A percentile compares a stretch with the other conserved stretches of the same genome.
phyloP scores from a whole-genome alignment of 2,113 vertebrate genomes.

The Phainopepla nitens region DNA sequence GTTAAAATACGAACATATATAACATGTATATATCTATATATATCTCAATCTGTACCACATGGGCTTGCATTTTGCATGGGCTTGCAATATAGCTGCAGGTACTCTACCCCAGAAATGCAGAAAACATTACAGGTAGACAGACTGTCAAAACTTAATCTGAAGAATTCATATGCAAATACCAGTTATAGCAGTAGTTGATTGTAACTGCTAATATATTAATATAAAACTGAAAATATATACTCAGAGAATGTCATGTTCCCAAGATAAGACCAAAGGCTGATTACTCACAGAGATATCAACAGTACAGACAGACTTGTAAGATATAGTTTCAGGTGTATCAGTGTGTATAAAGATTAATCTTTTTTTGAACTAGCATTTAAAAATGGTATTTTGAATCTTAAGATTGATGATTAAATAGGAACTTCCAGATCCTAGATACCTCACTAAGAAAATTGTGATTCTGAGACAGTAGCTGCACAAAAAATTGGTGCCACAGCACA shows the following conservation, averaged over 20 bases:
- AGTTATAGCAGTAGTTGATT: background rate
- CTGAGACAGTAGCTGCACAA: background rate
- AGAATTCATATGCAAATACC: background rate
- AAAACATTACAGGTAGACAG: background rate
- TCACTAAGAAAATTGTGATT: background rate
- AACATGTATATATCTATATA: background rate
- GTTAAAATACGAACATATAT: background rate
- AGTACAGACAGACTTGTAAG: background rate
- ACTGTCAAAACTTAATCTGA: background rate
- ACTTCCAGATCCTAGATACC: background rate
- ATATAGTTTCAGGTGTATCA: background rate
- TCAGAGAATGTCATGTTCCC: background rate
- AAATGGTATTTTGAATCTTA: background rate
- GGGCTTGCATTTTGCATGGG: background rate
- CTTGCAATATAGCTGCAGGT: background rate
- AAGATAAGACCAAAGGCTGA: background rate
- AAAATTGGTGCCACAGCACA: background rate
- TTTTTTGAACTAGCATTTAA: background rate
- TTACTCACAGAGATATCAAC: background rate
- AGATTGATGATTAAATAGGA: background rate
- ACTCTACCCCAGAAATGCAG: background rate
- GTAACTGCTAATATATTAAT: background rate
- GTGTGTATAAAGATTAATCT: background rate
- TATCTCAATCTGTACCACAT: background rate
- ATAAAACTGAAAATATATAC: background rate